Base-by-base conservation (phyloP, 2,113 vertebrate species). In the Psilopogon haemacephalus region DNA sequence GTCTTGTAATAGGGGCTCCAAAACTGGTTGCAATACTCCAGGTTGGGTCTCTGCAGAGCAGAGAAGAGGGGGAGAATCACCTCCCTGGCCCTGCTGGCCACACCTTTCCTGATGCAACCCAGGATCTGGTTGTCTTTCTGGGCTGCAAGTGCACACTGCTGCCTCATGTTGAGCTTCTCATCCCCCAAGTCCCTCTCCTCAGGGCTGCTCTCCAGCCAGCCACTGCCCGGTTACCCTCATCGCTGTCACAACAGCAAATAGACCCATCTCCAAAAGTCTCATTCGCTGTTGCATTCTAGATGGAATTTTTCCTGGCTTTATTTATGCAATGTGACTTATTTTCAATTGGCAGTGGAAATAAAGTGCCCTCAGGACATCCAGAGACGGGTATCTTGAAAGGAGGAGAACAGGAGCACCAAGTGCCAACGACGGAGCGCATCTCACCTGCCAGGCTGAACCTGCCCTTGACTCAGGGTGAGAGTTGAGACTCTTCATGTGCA, bases 391-490 rank as follows among this genome's bases (percentile, higher is more conserved):
- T 81, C 52, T 80, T 95, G 52, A 94, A 92, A 94, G 95, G 87
- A 94, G 78, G 82, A 80, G 93, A 94, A 28, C 92, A 90, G 44
- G 95, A 96, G 37, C 74, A 55, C 16, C 93, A 72, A 20, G 10
- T 85, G 62, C 81, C 38, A 0, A 8, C 68, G 50, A 71, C 80
- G 75, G 92, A 86, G 48, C 68, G 14, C 46, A 69, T 76, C 79
- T 86, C 86, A 2, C 83, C 48, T 73, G 70, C 79, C 52, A 94
- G 60, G 27, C 62, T 92, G 87, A 94, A 81, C 71, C 93, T 97
- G 64, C 97, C 96, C 0, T 52, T 91, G 65, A 70, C 93, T 96
- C 97, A 96, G 86, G 97, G 97, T 98, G 78, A 97, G 89, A 58
- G 28, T 60, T 63, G 64, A 91, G 40, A 72, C 16, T 60, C 26